A percentile compares a stretch with the other conserved stretches of the same genome.
Conservation (phyloP, 1,140 invertebrate species). For the Wasmannia auropunctata region DNA sequence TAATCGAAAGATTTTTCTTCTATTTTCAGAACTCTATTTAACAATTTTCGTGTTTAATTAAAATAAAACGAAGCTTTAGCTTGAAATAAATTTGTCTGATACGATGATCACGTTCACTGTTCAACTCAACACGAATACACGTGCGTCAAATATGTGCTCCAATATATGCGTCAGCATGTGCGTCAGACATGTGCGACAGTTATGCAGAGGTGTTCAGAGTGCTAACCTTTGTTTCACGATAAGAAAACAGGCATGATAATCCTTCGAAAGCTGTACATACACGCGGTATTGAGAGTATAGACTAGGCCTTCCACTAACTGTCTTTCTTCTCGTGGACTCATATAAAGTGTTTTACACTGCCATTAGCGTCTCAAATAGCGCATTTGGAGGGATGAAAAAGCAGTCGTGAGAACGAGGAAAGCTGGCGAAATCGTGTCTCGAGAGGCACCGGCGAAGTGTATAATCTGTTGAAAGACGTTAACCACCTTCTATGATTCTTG, state of each 20-base stretch:
- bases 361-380: conserved; percentile 11
- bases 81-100: conserved; percentile 18
- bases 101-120: neutral
- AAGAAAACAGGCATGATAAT: conserved; percentile 24
- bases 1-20: neutral
- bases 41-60: neutral
- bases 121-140: neutral
- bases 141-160: too few relatives aligned
- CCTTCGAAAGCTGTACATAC: neutral
- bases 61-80: neutral
- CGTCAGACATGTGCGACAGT: neutral
- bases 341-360: neutral
- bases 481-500: neutral
- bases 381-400: neutral
- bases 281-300: neutral
- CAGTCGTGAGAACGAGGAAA: conserved; percentile 15
- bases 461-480: conserved; percentile 12
- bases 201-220: neutral
- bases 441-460: neutral
- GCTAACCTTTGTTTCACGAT: conserved; percentile 29
- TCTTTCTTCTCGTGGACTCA: neutral
- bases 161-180: too few relatives aligned
- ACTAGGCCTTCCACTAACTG: neutral
- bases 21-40: neutral
- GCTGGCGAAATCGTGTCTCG: neutral